Evolutionary conservation across 2,888 invertebrate genomes (phyloP), one percentile per base, ranked within the genome.

Genomic region (Desoria tigrina): DNA sequence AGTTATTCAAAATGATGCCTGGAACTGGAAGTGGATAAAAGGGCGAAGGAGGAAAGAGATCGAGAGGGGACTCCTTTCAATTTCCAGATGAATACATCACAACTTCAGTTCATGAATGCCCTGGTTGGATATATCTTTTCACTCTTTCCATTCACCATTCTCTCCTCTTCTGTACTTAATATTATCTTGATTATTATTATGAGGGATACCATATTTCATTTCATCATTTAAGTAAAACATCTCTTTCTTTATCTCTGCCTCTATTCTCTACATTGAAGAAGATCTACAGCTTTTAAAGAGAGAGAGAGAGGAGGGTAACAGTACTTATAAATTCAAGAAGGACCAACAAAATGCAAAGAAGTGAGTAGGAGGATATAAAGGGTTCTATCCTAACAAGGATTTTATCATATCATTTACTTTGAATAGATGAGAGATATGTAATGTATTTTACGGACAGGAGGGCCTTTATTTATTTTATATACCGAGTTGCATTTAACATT

Each of bases 61-160:
- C 7, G 51, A 27, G 51, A 51, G 37, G 27, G 55, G 55, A 51
- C 37, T 39, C 26, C 56, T 57, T 42, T 23, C 28, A 57, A 37
- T 57, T 57, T 57, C 56, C 42, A 57, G 42, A 57, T 57, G 56
- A 57, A 57, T 37, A n/a, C 55, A 55, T 55, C 18, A 55, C 32
- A 55, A 55, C 28, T 45, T 45, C 9, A 45, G 21, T 21, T 45
- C 45, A 45, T 58, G 58, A 42, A 58, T 57, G n/a, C 45, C 45
- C 21, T n/a, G 55, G 32, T 18, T 57, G n/a, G 57, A 42, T 57
- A 58, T 58, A 58, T 58, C 58, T 58, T 57, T 58, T 58, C 58
- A 58, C 49, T 27, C 45, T 58, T 58, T 58, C 58, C 45, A 55
- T 55, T 55, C 55, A 55, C 18, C n/a, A n/a, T n/a, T n/a, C n/a